Evolutionary conservation across 2,888 invertebrate species (phyloP), one percentile per base, ranked within the genome.

Genomic region (Euplagia quadripunctaria): DNA sequence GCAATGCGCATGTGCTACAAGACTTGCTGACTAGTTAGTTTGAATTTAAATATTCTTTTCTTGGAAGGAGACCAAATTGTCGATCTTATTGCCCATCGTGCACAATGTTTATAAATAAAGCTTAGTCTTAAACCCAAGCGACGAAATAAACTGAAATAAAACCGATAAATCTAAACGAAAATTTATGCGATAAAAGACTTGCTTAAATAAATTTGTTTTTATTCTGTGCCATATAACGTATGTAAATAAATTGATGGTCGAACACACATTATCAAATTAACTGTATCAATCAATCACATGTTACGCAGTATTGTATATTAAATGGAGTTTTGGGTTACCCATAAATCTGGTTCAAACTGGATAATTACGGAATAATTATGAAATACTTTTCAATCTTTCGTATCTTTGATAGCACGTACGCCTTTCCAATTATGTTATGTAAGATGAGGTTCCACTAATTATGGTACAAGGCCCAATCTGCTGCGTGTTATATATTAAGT

Each of bases 331-430:
- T 89, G 82, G 89, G 89, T 89, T 87, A 88, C 85, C 79, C 86
- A 87, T 87, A 88, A 88, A 90, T 91, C 87, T 89, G 88, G 86
- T 89, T 84, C 83, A 85, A 83, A 86, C 83, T 85, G 85, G 86
- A 86, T 90, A 89, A 91, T 90, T 90, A 89, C 86, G 81, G 86
- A 87, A 87, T 85, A 86, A 90, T 92, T 90, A 89, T 89, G 90
- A 91, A 92, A 92, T 87, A 85, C 74, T 82, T 86, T 86, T 87
- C 85, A 86, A 88, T 90, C 86, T 85, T 87, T 87, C 84, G 86
- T 86, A 81, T 86, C 84, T 83, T 83, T 85, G 77, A 82, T 82
- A 79, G 80, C 64, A 72, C 82, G 81, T 78, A 78, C 79, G 79
- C 88, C 87, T 90, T 88, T 89, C 86, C 85, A 88, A 88, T 89